Evolutionary conservation across 2,113 vertebrate species (phyloP), one percentile per base, ranked within the genome.

Genomic region (Sylvia atricapilla): DNA sequence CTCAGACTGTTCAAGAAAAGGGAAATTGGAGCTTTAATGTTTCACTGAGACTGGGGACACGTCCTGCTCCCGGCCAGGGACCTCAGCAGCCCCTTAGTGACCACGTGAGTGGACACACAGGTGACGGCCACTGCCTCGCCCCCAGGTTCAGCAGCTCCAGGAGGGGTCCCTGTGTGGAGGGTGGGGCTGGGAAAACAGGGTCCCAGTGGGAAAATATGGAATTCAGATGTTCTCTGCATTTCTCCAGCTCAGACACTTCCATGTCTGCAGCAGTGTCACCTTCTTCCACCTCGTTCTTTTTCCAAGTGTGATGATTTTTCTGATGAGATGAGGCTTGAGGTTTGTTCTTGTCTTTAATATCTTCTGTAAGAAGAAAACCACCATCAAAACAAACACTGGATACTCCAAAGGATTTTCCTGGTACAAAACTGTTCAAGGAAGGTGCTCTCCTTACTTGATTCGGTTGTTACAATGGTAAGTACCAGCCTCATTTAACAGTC

Each of bases 141-240:
- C 6, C 23, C 43, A 0, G 73, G 30, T 25, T 78, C 67, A 9
- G n/a, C 1, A 3, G 52, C 41, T 21, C 31, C 10, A n/a, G n/a
- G n/a, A 18, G 43, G 56, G 37, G 41, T 75, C 21, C 50, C 58
- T 41, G 35, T 50, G 25, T 44, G 69, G 62, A 1, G 23, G 75
- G 53, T 2, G 16, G 4, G 0, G 4, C 4, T 9, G 95, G 78
- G 76, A 93, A 87, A 35, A 43, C 90, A 6, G 98, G 98, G 41
- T 97, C 95, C 99, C 99, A 99, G 7, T 98, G 98, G 64, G 97
- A 90, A 52, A 99, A 94, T 55, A 99, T 95, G 82, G 96, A 97
- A 82, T 96, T 95, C 62, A 99, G 95, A 49, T 96, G 90, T 27
- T 62, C 55, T 92, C 91, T 98, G 95, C 98, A 98, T 10, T 95